Evolutionary conservation across 1,140 invertebrate genomes (phyloP).

Genomic region (Hermatobates lingyangjiaoensis): DNA sequence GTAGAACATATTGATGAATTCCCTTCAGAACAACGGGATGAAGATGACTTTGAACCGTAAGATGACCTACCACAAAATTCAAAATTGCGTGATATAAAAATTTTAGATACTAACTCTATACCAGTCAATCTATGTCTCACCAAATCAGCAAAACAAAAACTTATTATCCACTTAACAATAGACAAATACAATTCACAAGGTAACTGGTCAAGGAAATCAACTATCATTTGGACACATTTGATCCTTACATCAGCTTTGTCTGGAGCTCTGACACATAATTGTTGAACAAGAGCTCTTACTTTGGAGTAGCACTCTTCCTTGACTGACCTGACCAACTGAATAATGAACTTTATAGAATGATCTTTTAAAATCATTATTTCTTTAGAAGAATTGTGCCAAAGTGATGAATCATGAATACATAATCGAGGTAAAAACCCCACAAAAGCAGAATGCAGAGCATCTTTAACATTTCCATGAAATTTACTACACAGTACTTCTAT

Average conservation of each 20-base stretch:
- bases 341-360: slow-evolving; percentile 30
- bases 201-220: slow-evolving; percentile 28
- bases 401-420: slow-evolving; percentile 24
- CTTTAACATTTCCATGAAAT: slow-evolving; percentile 27
- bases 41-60: no score
- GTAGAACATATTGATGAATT: background rate
- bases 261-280: slow-evolving; percentile 33
- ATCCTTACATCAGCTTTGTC: slow-evolving; percentile 35
- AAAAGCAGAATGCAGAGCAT: slow-evolving; percentile 27
- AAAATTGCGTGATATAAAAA: slow-evolving; percentile 21
- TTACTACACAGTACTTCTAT: slow-evolving; percentile 27
- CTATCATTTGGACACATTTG: slow-evolving; percentile 29
- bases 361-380: slow-evolving; percentile 26
- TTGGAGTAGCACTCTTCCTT: slow-evolving; percentile 23
- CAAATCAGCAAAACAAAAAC: slow-evolving; percentile 29
- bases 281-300: slow-evolving; percentile 32
- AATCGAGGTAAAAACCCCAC: slow-evolving; percentile 29
- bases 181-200: slow-evolving; percentile 20
- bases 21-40: background rate
- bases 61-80: background rate
- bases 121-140: slow-evolving; percentile 30
- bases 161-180: slow-evolving; percentile 30
- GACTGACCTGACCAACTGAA: slow-evolving; percentile 24
- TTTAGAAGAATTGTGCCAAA: slow-evolving; percentile 23
- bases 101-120: slow-evolving; percentile 32